A percentile compares a stretch with the other conserved stretches of the same genome.
Evolutionary conservation across 2,888 invertebrate genomes (phyloP).

Genomic region (Octonoba sinensis): DNA sequence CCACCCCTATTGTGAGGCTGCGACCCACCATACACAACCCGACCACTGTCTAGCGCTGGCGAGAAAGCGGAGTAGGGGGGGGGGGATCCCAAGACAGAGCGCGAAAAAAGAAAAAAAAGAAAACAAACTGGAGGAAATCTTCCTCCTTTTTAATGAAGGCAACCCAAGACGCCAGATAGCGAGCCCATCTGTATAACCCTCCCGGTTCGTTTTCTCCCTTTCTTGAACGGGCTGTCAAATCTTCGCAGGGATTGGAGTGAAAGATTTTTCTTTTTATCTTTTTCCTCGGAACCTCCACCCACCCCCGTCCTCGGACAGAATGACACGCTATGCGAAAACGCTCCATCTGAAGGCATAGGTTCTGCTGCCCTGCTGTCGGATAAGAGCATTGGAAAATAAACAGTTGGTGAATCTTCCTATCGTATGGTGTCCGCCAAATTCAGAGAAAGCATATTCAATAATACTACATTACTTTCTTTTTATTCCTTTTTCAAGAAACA

Average conservation of each 20-base stretch:
- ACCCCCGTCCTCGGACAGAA: not conserved
- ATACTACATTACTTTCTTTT: no score
- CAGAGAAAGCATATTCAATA: no score
- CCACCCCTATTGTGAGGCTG: slow-evolving; percentile 39
- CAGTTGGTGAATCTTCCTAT: no score
- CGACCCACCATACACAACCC: slow-evolving; percentile 51
- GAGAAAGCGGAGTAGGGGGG: not conserved
- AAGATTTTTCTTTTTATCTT: slow-evolving; percentile 3
- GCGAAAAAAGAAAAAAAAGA: slow-evolving; percentile 9
- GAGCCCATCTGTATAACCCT: slow-evolving; percentile 38
- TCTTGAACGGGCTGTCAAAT: slow-evolving; percentile 26
- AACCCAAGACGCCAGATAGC: slow-evolving; percentile 51
- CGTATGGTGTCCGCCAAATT: no score
- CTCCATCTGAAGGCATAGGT: slow-evolving; percentile 1
- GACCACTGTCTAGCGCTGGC: slow-evolving; percentile 50
- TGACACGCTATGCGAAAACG: slow-evolving; percentile 34
- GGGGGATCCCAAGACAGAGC: no score
- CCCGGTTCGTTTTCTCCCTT: slow-evolving; percentile 6
- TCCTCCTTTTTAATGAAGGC: slow-evolving; percentile 53
- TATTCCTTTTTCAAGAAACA: no score
- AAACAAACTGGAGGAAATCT: slow-evolving; percentile 32
- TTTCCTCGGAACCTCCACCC: not conserved
- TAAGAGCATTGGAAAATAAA: no score
- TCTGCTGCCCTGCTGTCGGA: not conserved
- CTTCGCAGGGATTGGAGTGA: slow-evolving; percentile 23